Percentiles rank a stretch among this genome's conserved stretches.
phyloP scores from a whole-genome alignment of 2,888 invertebrate genomes.

The Nomada ruficornis region DNA sequence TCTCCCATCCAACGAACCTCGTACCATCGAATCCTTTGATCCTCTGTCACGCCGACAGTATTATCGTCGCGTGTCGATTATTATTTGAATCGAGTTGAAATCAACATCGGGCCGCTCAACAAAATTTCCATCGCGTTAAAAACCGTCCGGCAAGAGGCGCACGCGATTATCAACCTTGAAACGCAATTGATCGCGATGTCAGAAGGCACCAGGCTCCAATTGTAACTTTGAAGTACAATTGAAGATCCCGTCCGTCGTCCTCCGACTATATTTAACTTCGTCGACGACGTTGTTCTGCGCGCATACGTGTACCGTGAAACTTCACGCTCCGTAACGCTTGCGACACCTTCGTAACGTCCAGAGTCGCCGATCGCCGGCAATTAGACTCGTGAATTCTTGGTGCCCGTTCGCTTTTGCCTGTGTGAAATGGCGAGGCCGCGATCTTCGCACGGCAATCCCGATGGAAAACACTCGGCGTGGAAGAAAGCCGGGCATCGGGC shows the following conservation, averaged over 20 bases:
- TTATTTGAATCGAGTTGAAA: too few relatives aligned
- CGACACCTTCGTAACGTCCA: too few relatives aligned
- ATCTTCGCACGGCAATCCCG: not conserved
- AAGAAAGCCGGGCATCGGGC: constrained; percentile 50
- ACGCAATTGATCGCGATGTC: constrained; percentile 27
- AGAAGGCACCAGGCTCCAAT: constrained; percentile 34
- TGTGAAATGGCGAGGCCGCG: too few relatives aligned
- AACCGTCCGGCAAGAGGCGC: constrained; percentile 24
- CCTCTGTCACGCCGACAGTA: too few relatives aligned
- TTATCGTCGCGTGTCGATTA: too few relatives aligned
- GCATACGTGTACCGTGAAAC: too few relatives aligned
- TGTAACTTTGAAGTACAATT: constrained; percentile 34
- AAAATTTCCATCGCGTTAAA: constrained; percentile 21
- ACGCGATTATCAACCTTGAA: constrained; percentile 9
- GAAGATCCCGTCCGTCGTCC: not conserved
- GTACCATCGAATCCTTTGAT: not conserved
- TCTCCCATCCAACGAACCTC: too few relatives aligned
- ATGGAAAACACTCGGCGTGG: constrained; percentile 21
- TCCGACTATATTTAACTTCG: not conserved
- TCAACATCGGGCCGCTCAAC: too few relatives aligned
- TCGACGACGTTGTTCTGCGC: not conserved
- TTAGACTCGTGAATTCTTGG: too few relatives aligned
- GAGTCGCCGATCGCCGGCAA: too few relatives aligned
- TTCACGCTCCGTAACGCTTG: too few relatives aligned
- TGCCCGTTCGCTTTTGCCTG: too few relatives aligned